Conservation (phyloP, 2,113 vertebrate genomes). For the Toxotes jaculatrix region DNA sequence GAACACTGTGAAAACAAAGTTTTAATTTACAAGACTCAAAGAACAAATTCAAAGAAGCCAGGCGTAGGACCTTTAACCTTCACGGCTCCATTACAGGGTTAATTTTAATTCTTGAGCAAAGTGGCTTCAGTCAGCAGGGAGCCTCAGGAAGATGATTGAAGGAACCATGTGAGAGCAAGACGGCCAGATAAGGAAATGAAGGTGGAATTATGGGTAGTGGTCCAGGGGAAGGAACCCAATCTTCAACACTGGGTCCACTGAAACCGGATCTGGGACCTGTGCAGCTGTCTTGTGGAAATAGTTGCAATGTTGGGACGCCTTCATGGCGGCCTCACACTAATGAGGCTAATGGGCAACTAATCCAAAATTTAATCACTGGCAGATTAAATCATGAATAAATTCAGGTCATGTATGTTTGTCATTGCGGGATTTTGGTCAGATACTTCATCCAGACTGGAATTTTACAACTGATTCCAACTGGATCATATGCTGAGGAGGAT, state of each 20-base stretch:
- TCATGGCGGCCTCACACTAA: constrained; percentile 38
- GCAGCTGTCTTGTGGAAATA: constrained; percentile 87
- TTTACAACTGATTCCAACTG: neutral
- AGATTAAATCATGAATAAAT: constrained; percentile 6
- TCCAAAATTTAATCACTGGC: constrained; percentile 9
- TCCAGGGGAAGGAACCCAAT: constrained; percentile 83
- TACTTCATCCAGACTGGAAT: neutral
- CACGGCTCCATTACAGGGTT: constrained; percentile 7
- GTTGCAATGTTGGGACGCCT: constrained; percentile 53
- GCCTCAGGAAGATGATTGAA: constrained; percentile 56
- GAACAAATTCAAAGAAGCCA: neutral
- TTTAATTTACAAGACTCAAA: constrained; percentile 1
- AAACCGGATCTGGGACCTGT: constrained; percentile 77
- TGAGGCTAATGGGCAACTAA: constrained; percentile 47
- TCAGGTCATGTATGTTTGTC: constrained; percentile 22
- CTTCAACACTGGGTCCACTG: constrained; percentile 65
- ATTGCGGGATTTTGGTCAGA: neutral
- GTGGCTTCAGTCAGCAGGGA: constrained; percentile 40
- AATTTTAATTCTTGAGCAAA: constrained; percentile 61
- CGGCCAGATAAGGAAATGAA: constrained; percentile 80
- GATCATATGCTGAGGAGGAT: neutral
- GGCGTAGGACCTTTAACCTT: constrained; percentile 19
- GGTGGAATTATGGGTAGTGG: constrained; percentile 76
- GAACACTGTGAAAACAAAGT: neutral
- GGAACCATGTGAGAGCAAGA: constrained; percentile 62